Evolutionary conservation across 2,797 vertebrate genomes (phyloP), one percentile per base, ranked within the genome.

Genomic region (Manis javanica): DNA sequence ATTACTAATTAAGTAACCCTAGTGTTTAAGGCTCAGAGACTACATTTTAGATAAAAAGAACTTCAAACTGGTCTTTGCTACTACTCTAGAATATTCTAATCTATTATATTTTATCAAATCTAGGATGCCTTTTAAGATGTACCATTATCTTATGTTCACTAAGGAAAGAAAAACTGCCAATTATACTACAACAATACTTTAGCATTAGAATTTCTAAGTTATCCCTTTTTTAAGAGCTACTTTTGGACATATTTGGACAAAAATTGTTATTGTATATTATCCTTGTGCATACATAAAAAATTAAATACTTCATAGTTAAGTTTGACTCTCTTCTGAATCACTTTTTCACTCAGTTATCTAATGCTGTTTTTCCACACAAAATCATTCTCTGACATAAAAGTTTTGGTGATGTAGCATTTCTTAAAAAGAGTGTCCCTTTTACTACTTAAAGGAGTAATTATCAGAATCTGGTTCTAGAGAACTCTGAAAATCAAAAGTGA

Each of bases 401-500:
- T 37, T 78, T 63, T 87, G 42, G 42, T 55, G 51, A 77, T 75
- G 16, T 26, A 82, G 42, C 42, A 71, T 23, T 93, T 94, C 53
- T 82, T 59, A 83, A 63, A 75, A 75, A 74, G 69, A 37, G 82
- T 66, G 29, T 5, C 63, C 11, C 15, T 66, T 46, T 46, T 46
- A 46, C 46, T 46, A 46, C 46, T 46, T 46, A 46, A 46, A 46
- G 12, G n/a, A 77, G 85, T 77, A 83, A 31, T 94, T 18, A 86
- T 61, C 57, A 93, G 29, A 11, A 94, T 88, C 34, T 91, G 37
- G 19, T 94, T 94, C 31, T 53, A 95, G 24, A 92, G 34, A 88
- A 77, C 24, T 85, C 68, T 39, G 51, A 93, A 95, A 90, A 91
- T 29, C 59, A 91, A 93, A 95, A 61, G 53, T 93, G 49, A 92